Percentiles rank a stretch among this genome's conserved stretches.
phyloP scores from a whole-genome alignment of 1,140 invertebrate genomes.

The Orius laevigatus region DNA sequence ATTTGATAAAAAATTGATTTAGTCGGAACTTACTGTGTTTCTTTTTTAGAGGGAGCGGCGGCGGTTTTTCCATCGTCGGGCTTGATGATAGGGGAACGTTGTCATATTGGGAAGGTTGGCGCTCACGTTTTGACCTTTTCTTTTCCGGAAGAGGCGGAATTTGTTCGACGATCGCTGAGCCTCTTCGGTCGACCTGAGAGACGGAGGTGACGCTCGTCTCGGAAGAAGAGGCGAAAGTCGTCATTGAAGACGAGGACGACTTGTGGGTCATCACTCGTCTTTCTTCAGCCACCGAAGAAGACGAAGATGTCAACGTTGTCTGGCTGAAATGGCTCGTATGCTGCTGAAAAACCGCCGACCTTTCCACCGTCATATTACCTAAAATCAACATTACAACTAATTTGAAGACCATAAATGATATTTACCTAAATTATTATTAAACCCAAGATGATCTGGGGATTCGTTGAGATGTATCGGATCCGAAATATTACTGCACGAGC shows the following conservation, averaged over 20 bases:
- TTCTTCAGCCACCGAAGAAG: slow-evolving; percentile 4
- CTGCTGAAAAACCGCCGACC: too few relatives aligned
- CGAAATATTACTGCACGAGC: slow-evolving; percentile 27
- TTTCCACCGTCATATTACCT: too few relatives aligned
- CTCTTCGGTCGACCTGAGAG: not conserved
- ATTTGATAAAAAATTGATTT: not conserved
- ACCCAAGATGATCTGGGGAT: slow-evolving; percentile 17
- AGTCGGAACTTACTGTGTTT: slow-evolving; percentile 68
- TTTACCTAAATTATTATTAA: not conserved
- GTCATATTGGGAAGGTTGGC: slow-evolving; percentile 56
- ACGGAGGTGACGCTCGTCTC: slow-evolving; percentile 1
- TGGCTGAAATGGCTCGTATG: too few relatives aligned
- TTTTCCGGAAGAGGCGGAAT: slow-evolving; percentile 53
- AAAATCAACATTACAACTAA: too few relatives aligned
- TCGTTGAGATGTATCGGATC: slow-evolving; percentile 29
- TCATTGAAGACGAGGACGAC: not conserved
- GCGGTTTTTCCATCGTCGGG: slow-evolving; percentile 43
- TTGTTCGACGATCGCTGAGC: slow-evolving; percentile 11
- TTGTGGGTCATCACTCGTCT: slow-evolving; percentile 4
- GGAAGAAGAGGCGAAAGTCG: not conserved
- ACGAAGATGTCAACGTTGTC: slow-evolving; percentile 3
- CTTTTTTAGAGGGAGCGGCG: slow-evolving; percentile 78
- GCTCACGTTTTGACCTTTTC: slow-evolving; percentile 29
- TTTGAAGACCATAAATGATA: not conserved
- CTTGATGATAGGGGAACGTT: slow-evolving; percentile 34